Conservation (phyloP, 2,888 invertebrate genomes). For the Synergus japonicus region DNA sequence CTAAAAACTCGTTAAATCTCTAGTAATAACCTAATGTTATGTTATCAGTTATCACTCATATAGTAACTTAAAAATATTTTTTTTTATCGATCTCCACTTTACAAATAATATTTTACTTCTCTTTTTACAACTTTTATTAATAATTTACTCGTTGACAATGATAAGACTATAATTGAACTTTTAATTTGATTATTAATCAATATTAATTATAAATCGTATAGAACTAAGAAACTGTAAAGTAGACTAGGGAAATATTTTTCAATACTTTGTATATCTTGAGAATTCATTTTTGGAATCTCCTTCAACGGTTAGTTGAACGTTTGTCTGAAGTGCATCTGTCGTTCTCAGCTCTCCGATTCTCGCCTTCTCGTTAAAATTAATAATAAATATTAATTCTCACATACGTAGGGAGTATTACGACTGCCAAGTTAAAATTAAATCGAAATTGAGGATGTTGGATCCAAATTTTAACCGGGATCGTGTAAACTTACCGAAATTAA, state of each 20-base stretch:
- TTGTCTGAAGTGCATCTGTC: no score
- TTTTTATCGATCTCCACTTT: conserved; percentile 1
- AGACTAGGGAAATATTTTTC: background rate
- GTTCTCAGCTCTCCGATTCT: background rate
- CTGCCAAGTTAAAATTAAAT: no score
- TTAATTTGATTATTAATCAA: background rate
- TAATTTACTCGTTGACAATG: background rate
- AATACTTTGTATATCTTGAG: background rate
- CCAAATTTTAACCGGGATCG: no score
- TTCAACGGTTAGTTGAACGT: background rate
- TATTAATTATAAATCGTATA: background rate
- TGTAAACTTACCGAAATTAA: no score
- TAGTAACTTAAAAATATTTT: background rate
- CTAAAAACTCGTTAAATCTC: background rate
- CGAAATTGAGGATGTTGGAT: no score
- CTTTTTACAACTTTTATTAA: background rate
- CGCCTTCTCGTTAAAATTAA: background rate
- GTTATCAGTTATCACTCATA: background rate
- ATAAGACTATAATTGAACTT: background rate
- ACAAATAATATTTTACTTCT: background rate
- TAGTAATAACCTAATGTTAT: background rate
- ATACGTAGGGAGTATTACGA: no score
- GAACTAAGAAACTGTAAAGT: background rate
- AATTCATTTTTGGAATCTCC: background rate
- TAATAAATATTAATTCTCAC: no score